A percentile compares a stretch with the other conserved stretches of the same genome.
These are phyloP conservation scores for Meriones psammophilus DNA, from an alignment of 2,797 vertebrate species.

Conservation along the genomic window DNA sequence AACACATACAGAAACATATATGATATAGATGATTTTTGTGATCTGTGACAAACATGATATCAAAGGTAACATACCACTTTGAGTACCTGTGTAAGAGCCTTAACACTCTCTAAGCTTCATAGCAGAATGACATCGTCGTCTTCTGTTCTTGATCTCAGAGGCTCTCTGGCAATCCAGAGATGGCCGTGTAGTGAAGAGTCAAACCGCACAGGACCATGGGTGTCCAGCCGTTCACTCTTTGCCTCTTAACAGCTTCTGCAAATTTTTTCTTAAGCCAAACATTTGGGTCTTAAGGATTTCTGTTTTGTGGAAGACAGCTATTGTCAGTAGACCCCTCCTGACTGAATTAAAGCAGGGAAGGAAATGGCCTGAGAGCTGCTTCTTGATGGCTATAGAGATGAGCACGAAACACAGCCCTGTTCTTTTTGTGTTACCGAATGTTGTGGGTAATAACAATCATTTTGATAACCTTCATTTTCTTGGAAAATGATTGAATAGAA, in stretches of 20 bases:
- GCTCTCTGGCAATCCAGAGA: constrained; percentile 18
- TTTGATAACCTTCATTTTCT: constrained; percentile 76
- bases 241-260: constrained; percentile 63
- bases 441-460: constrained; percentile 78
- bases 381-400: background rate
- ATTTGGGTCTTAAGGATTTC: constrained; percentile 71
- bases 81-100: constrained; percentile 54
- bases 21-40: background rate
- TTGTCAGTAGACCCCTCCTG: constrained; percentile 55
- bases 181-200: constrained; percentile 51
- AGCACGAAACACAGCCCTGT: background rate
- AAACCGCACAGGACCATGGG: constrained; percentile 45
- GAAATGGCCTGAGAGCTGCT: background rate
- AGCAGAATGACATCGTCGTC: constrained; percentile 22
- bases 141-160: background rate
- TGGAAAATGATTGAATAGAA: constrained; percentile 78
- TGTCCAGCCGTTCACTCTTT: constrained; percentile 30
- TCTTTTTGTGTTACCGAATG: constrained; percentile 76
- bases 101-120: constrained; percentile 22
- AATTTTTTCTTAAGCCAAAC: constrained; percentile 42
- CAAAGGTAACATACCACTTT: background rate
- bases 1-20: background rate
- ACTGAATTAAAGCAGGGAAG: constrained; percentile 54
- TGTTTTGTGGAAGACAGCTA: constrained; percentile 24
- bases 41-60: background rate